Base-by-base conservation (phyloP, 2,888 invertebrate genomes). In the Cheilosia soror region DNA sequence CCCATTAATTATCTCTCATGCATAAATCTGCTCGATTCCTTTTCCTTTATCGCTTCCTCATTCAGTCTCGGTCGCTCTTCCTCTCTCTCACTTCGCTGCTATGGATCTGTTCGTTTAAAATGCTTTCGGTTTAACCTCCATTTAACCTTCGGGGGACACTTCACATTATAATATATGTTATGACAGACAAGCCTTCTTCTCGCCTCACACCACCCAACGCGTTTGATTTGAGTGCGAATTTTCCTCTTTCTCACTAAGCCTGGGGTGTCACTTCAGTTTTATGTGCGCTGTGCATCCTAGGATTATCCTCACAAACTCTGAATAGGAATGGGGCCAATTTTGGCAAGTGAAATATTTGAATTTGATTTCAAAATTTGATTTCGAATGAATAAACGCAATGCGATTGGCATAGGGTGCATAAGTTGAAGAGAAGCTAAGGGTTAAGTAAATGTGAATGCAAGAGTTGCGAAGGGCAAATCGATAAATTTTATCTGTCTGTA, bases 1-100 rank as follows among this genome's bases (percentile, higher is more conserved):
- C 40, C 66, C 77, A 72, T 82, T 82, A 77, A 82, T 82, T 82
- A 72, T 62, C 72, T 55, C 42, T 68, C 77, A 82, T 82, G 82
- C 72, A 82, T 82, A 77, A 82, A 82, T 77, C 77, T 82, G 66
- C 77, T 77, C 51, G 66, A 82, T 66, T 68, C 80, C 55, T 47
- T 72, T 68, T 71, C 51, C 58, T 76, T 63, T 69, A 68, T 63
- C 63, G 58, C 63, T 63, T 51, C 51, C 51, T 51, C 51, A 25
- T 11, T 20, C 20, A 11, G 51, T 51, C 27, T 27, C 27, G 20
- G 15, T 47, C n/a, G 5, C 6, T 2, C n/a, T 15, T 47, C n/a
- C 47, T 15, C 51, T 25, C 7, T 31, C 33, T 29, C 58, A 9
- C 33, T 53, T 25, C 40, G 63, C 37, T 11, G 25, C 7, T n/a